Conservation (phyloP, 1,140 invertebrate species). For the Geopemphigus sp. region DNA sequence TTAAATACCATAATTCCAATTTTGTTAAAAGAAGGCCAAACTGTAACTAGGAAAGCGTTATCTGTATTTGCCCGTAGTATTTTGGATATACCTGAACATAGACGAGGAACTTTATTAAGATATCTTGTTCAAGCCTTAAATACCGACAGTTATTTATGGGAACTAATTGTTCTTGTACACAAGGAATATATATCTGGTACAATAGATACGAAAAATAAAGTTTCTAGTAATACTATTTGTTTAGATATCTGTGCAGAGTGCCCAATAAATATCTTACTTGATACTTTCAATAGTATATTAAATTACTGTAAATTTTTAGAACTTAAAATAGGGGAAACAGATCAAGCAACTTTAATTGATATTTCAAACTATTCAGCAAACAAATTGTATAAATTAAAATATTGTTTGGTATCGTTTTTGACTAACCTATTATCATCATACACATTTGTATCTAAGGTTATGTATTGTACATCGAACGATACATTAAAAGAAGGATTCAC, state of each 20-base stretch:
- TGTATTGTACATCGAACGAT: conserved; percentile 30
- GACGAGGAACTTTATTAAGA: conserved; percentile 73
- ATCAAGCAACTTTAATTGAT: conserved; percentile 34
- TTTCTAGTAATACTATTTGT: conserved; percentile 43
- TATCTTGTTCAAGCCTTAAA: conserved; percentile 66
- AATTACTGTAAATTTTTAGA: conserved; percentile 47
- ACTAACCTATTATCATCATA: conserved; percentile 39
- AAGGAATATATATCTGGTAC: conserved; percentile 53
- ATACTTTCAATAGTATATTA: conserved; percentile 30
- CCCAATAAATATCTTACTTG: conserved; percentile 35
- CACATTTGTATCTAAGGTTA: conserved; percentile 39
- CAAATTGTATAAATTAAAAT: conserved; percentile 42
- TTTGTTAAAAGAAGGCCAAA: conserved; percentile 62
- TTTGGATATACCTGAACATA: conserved; percentile 85
- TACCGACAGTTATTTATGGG: conserved; percentile 70
- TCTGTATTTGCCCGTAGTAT: conserved; percentile 82
- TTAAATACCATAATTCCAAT: conserved; percentile 87
- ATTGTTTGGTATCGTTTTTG: conserved; percentile 44
- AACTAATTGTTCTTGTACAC: conserved; percentile 70
- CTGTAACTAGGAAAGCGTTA: conserved; percentile 63
- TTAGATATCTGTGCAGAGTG: conserved; percentile 42
- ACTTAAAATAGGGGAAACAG: conserved; percentile 41
- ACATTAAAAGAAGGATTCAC: conserved; percentile 44
- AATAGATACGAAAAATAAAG: conserved; percentile 30
- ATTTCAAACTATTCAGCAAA: conserved; percentile 42